These are phyloP conservation scores for Liopterus haemorrhoidalis DNA, from an alignment of 2,888 invertebrate species.

Conservation along the genomic window DNA sequence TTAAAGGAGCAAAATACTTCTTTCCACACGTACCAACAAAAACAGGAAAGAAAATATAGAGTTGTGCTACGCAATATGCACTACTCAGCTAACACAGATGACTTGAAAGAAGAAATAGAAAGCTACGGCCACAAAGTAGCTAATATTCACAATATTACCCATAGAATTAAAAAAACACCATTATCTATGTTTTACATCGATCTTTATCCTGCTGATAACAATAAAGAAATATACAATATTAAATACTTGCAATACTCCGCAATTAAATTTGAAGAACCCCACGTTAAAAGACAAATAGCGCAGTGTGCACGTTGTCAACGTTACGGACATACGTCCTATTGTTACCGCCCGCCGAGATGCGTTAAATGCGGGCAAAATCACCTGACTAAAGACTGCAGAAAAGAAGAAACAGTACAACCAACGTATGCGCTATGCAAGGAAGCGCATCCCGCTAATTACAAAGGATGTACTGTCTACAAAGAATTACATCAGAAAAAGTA, in stretches of 20 bases:
- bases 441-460: slow-evolving; percentile 21
- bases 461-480: slow-evolving; percentile 18
- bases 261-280: slow-evolving; percentile 8
- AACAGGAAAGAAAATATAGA: slow-evolving; percentile 5
- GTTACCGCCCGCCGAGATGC: slow-evolving; percentile 21
- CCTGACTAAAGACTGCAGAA: slow-evolving; percentile 18
- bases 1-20: slow-evolving; percentile 3
- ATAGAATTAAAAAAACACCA: slow-evolving; percentile 11
- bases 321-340: slow-evolving; percentile 33
- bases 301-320: slow-evolving; percentile 30
- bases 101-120: slow-evolving; percentile 14
- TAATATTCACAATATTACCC: slow-evolving; percentile 16
- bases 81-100: slow-evolving; percentile 9
- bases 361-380: slow-evolving; percentile 29
- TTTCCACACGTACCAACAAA: slow-evolving; percentile 14
- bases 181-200: slow-evolving; percentile 6
- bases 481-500: slow-evolving; percentile 18
- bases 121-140: slow-evolving; percentile 11
- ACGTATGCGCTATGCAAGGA: slow-evolving; percentile 23
- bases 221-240: slow-evolving; percentile 11
- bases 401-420: slow-evolving; percentile 17
- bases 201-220: slow-evolving; percentile 1
- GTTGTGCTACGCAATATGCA: slow-evolving; percentile 10
- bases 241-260: slow-evolving; percentile 5
- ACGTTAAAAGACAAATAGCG: slow-evolving; percentile 5